Evolutionary conservation across 2,888 invertebrate genomes (phyloP).

Genomic region (Caenorhabditis auriculariae): DNA sequence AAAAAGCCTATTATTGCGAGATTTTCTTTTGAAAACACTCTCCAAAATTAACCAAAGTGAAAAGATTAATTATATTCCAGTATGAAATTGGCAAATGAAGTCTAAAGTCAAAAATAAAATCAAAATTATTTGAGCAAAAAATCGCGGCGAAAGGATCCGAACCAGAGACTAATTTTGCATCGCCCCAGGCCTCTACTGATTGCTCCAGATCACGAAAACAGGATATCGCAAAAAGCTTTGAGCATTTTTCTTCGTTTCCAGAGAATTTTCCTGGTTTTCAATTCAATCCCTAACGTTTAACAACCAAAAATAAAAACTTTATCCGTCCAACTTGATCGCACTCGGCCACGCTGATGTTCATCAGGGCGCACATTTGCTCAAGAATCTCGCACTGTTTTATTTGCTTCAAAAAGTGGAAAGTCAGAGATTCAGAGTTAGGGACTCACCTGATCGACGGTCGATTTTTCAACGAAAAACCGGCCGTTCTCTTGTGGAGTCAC

Average conservation of each 20-base stretch:
- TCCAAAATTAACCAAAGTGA: neutral
- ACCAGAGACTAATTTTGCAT: no score
- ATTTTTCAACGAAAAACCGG: conserved; percentile 41
- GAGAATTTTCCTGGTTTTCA: no score
- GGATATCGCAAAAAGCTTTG: no score
- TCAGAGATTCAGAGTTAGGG: neutral
- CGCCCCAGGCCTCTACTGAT: no score
- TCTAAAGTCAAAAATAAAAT: no score
- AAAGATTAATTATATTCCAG: neutral
- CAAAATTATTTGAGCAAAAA: neutral
- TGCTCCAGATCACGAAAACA: no score
- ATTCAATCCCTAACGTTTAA: neutral
- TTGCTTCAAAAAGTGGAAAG: conserved; percentile 8
- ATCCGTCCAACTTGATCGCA: conserved; percentile 36
- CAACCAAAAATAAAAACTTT: conserved; percentile 9
- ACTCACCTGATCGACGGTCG: conserved; percentile 26
- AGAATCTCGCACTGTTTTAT: conserved; percentile 31
- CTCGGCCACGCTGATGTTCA: conserved; percentile 24
- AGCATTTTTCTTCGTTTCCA: no score
- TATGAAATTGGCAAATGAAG: neutral
- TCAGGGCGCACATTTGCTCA: conserved; percentile 18
- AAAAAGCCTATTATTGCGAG: no score
- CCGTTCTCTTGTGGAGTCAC: conserved; percentile 34
- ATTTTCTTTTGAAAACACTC: no score
- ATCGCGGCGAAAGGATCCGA: no score